Evolutionary conservation across 2,888 invertebrate species (phyloP), one percentile per base, ranked within the genome.

Genomic region (Philopedon plagiatum): DNA sequence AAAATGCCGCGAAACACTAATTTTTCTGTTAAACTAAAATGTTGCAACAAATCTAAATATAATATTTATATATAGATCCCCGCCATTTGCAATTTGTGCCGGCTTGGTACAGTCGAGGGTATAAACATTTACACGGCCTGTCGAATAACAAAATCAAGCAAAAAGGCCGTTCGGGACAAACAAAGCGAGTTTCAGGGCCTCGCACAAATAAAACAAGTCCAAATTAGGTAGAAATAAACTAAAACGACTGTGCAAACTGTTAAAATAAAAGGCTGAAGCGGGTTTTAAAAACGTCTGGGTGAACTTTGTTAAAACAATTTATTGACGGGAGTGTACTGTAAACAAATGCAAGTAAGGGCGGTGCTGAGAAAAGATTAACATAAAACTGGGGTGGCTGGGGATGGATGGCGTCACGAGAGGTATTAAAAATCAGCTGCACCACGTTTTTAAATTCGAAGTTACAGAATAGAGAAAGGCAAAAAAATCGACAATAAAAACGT

Each of bases 11-110:
- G 74, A 76, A 78, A 78, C 77, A 71, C 74, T 71, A 75, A 76
- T 64, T 78, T 78, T 78, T 75, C 73, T 64, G 64, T 71, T 60
- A 72, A 80, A 79, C 76, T 77, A 78, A 80, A 80, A 79, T 76
- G 77, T 78, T 76, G 76, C 76, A 80, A 79, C 76, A 80, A 78
- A 78, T 82, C 82, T 81, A 83, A 83, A 83, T 83, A 83, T 81
- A 83, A 84, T 84, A 83, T 85, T 84, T 84, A 85, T 84, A 84
- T 85, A 82, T 85, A 85, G 83, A 82, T 78, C 78, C 79, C 79
- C 83, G 84, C 85, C 84, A 85, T 85, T 85, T 85, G 84, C 83
- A 83, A 84, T 83, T 81, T 77, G 68, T 73, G 76, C 80, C 80
- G 82, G 82, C 82, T 78, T 82, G 81, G 82, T 83, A 83, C 83